phyloP scores from a whole-genome alignment of 2,888 invertebrate genomes.

The Apamea crenata region DNA sequence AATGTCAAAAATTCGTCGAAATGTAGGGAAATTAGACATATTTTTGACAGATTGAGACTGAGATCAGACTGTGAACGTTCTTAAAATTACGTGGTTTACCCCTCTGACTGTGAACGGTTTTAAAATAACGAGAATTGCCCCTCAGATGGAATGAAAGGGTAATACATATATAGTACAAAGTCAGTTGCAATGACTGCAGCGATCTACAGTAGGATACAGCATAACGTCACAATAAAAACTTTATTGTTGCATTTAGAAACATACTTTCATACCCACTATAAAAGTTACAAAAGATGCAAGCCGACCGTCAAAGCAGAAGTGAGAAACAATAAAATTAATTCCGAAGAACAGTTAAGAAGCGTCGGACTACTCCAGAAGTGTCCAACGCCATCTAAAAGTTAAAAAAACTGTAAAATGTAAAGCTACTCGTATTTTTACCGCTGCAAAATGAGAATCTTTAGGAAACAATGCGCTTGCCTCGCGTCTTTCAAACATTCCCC shows the following conservation, averaged over 20 bases:
- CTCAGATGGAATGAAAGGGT: no score
- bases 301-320: slow-evolving; percentile 11
- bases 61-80: no score
- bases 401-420: slow-evolving; percentile 74
- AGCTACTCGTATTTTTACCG: slow-evolving; percentile 70
- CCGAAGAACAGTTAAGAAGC: slow-evolving; percentile 31
- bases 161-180: no score
- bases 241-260: background rate
- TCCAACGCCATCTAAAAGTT: slow-evolving; percentile 67
- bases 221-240: background rate
- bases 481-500: slow-evolving; percentile 74
- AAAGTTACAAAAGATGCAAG: slow-evolving; percentile 35
- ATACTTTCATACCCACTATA: background rate
- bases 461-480: slow-evolving; percentile 75
- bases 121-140: no score
- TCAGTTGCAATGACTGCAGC: no score
- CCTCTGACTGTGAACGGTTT: no score
- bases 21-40: no score
- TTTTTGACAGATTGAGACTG: no score
- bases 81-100: no score
- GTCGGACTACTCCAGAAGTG: slow-evolving; percentile 45
- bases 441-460: slow-evolving; percentile 75
- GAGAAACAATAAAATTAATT: slow-evolving; percentile 47
- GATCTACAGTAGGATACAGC: background rate
- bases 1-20: no score